Evolutionary conservation across 2,888 invertebrate species (phyloP), one percentile per base, ranked within the genome.

Genomic region (Scaptomyza polygonia): DNA sequence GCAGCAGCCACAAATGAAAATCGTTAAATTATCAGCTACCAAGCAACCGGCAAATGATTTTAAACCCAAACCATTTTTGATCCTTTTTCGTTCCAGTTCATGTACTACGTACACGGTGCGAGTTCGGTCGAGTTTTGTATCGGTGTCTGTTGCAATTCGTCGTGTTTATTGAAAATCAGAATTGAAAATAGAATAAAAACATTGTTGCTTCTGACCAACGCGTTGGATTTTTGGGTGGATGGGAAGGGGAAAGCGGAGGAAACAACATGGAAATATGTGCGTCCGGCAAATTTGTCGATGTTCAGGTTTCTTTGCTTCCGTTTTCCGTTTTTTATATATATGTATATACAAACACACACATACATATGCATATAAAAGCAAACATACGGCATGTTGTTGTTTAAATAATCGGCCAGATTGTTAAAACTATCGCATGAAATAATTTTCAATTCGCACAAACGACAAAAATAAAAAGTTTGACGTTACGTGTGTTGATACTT

Each of bases 221-320:
- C 6, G 34, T 2, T 7, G 1, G 1, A n/a, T n/a, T n/a, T 30
- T 30, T 27, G 1, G 25, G 44, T 11, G 14, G 25, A 25, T 3
- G 2, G 14, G 16, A 5, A 4, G 1, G 12, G 30, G 8, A 5
- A 29, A 21, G 30, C 21, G n/a, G 36, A 16, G 56, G 56, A 54
- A 77, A 59, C 54, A 79, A 25, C 63, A 61, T 63, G 55, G 45
- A 72, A 64, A 61, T 56, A 67, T 72, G 62, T 51, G 67, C 63
- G 63, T 72, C 65, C 72, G 76, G 79, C 72, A 69, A 75, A 87
- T 72, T 72, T 79, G 79, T 76, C 72, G 47, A 62, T 67, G 67
- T 42, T 68, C 30, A 51, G 65, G 29, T 79, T 73, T 39, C 72
- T 61, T 71, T 79, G 63, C 59, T 58, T 78, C 67, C 77, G 62